Base-by-base conservation (phyloP, 2,113 vertebrate species). In the Hippocampus comes region DNA sequence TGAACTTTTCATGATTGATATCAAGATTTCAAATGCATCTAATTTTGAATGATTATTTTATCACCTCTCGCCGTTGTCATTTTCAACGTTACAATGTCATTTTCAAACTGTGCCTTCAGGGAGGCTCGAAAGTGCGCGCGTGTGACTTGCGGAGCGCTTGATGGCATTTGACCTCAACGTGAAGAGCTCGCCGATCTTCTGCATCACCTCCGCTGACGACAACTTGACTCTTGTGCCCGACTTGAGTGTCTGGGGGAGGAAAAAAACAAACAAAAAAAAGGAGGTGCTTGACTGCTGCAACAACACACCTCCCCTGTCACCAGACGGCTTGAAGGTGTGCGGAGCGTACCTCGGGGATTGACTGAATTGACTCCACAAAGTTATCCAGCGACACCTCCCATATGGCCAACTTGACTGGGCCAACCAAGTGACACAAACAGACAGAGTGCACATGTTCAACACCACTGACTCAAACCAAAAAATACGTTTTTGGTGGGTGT, bases 121-220 rank as follows among this genome's bases (percentile, higher is more conserved):
- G 30, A 4, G 30, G 4, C 34, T 38, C 34, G 34, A 38, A 38
- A 6, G 34, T 38, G 34, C 34, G 34, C 34, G 34, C 34, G 34
- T 6, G 34, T 38, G 34, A 38, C 34, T 38, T 6, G 34, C 34
- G 34, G 34, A 38, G 43, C 4, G 10, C 10, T 2, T 3, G 43
- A 46, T 2, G 43, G 14, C 43, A 72, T 61, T 84, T 86, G 91
- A 98, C 97, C 97, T 95, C 74, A 99, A 84, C 1, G 94, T 90
- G 42, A 98, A 99, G 55, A 99, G 95, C 83, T 99, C 96, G 76
- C 97, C 97, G 30, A 98, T 97, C 92, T 98, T 98, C 92, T 97
- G 95, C 95, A 99, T 97, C 7, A 98, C 96, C 80, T 99, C 96
- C 82, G 94, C 94, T 51, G 97, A 95, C 67, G 97, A 96, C n/a